A percentile compares a stretch with the other conserved stretches of the same genome.
These are phyloP conservation scores for Euleptes europaea DNA, from an alignment of 2,113 vertebrate species.

Conservation along the genomic window DNA sequence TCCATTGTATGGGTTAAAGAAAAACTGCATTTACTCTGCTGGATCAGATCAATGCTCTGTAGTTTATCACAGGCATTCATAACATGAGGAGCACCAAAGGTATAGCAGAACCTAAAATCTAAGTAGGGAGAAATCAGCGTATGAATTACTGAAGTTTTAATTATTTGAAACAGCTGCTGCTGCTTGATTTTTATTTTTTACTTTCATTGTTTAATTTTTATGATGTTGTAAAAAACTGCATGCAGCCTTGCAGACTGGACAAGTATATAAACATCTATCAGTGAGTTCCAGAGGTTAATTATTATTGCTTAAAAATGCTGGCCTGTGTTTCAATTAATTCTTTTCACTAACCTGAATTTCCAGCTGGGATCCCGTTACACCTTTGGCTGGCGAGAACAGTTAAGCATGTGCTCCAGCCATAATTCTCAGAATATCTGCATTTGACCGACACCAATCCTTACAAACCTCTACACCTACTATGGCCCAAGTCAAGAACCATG, in stretches of 20 bases:
- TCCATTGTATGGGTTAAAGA: constrained; percentile 78
- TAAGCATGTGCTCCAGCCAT: background rate
- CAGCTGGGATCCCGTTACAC: background rate
- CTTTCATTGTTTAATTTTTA: too few species aligned
- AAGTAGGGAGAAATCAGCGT: background rate
- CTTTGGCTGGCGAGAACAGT: background rate
- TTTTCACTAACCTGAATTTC: background rate
- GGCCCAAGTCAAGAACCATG: background rate
- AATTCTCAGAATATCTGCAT: too few species aligned
- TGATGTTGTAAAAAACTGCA: too few species aligned
- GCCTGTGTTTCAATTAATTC: background rate
- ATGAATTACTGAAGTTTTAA: too few species aligned
- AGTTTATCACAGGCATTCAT: too few species aligned
- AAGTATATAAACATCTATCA: too few species aligned
- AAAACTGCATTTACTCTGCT: background rate
- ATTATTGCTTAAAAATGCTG: too few species aligned
- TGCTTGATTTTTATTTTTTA: too few species aligned
- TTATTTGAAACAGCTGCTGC: too few species aligned
- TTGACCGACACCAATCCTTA: background rate
- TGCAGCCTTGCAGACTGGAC: too few species aligned
- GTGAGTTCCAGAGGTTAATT: background rate
- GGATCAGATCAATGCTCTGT: too few species aligned
- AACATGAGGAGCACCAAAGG: background rate
- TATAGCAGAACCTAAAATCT: background rate
- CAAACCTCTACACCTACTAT: too few species aligned